Base-by-base conservation (phyloP, 1,140 invertebrate genomes). In the Sycobia sp. region DNA sequence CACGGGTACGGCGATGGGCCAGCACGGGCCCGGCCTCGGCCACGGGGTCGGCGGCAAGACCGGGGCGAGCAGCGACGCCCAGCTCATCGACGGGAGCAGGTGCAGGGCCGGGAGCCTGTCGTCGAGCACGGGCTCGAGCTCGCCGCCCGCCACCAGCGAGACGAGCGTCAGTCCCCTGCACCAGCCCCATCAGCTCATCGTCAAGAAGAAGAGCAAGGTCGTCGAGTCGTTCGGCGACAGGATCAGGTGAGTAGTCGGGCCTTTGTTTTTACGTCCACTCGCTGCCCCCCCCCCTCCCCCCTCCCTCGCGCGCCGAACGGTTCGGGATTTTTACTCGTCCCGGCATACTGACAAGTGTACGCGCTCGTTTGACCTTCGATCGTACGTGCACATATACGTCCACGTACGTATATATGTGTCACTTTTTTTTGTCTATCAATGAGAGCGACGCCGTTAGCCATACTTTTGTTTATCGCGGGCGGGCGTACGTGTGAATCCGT, bases 201-300 rank as follows among this genome's bases (percentile, higher is more conserved):
- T 83, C 46, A 90, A 90, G 76, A 88, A 88, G 82, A 90, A 88
- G 75, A 84, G 86, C 69, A 92, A 91, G 78, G 85, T 91, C 58
- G 85, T 91, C 58, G 91, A 94, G 72, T 87, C 92, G 66, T 88
- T 91, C 76, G 88, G 89, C 38, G 92, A 94, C 75, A 84, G 89
- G 73, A 84, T 88, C 73, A 86, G 91, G 91, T 93, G 76, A 88
- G 88, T 84, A 29, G 16, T 1, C 1, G 3, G n/a, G 14, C 0
- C 9, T 16, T 16, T 43, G 16, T 43, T 18, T 27, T 10, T 16
- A 22, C n/a, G 16, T 23, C 4, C 13, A 7, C 8, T 14, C 2
- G 11, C 9, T n/a, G n/a, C 22, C 4, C n/a, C 22, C 27, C 14
- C 9, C 3, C 13, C 11, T 25, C 11, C 20, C 5, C 23, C 2